Evolutionary conservation across 2,797 vertebrate species (phyloP), one percentile per base, ranked within the genome.

Genomic region (Arnoldichthys spilopterus): DNA sequence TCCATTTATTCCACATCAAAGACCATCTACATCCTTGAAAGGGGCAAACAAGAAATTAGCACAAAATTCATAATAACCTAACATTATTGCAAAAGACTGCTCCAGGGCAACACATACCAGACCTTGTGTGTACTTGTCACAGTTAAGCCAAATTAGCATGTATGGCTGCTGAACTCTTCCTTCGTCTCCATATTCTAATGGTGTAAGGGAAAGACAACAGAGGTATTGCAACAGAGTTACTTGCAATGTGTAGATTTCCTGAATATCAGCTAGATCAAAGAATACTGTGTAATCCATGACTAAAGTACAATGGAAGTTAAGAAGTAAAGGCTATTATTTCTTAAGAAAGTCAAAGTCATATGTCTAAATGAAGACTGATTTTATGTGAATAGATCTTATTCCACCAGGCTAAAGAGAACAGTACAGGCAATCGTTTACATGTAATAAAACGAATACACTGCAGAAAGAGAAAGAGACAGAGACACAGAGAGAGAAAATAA

Each of bases 381-480:
- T 68, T 61, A 78, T 28, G 66, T 28, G 7, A 76, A 62, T 45
- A 34, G 51, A 72, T 53, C 30, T 71, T 62, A 72, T 81, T 72
- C 53, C 32, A 71, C 40, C 24, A 6, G 66, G 47, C 26, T n/a
- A 40, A 30, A 76, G 24, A 12, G 40, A 77, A 51, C 12, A 59
- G 20, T 11, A 13, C 11, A 26, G 22, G 43, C 56, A 32, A 75
- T 75, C 53, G 45, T 75, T 75, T 68, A 84, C 61, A 78, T 40
- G 20, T 72, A 75, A 77, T 24, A 74, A 30, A 56, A 58, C 54
- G 69, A 68, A 73, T 68, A 74, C 67, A 68, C 28, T 56, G 56
- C 32, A 22, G 45, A 0, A 2, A 12, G 43, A 18, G 22, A 18
- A 16, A 51, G 47, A 70, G 15, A 24, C 43, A 51, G 15, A 51